A percentile compares a stretch with the other conserved stretches of the same genome.
These are phyloP conservation scores for Melipona bicolor DNA, from an alignment of 2,888 invertebrate genomes.

Conservation along the genomic window DNA sequence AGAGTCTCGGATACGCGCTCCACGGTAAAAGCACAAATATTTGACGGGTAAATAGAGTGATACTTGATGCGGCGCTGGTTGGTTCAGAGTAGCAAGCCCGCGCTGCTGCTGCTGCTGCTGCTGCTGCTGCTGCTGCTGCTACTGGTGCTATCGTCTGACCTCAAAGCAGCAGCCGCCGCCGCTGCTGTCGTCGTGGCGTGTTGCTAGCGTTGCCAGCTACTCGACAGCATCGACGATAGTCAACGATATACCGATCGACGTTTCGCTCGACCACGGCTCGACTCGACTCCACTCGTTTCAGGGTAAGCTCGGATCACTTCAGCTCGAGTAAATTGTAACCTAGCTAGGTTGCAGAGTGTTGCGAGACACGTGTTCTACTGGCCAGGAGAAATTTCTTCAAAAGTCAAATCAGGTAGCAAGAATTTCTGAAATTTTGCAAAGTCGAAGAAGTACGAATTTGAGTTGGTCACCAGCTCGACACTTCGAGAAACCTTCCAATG, in stretches of 20 bases:
- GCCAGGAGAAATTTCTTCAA: too few relatives aligned
- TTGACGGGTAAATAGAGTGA: slow-evolving; percentile 84
- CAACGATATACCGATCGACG: slow-evolving; percentile 11
- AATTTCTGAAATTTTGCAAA: too few relatives aligned
- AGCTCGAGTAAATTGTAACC: too few relatives aligned
- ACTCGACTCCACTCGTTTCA: too few relatives aligned
- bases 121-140: slow-evolving; percentile 51
- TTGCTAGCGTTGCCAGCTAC: slow-evolving; percentile 29
- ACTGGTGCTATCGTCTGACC: slow-evolving; percentile 49
- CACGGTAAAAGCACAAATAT: slow-evolving; percentile 84
- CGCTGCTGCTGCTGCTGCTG: slow-evolving; percentile 36
- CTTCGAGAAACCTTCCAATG: too few relatives aligned
- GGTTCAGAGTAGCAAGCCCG: slow-evolving; percentile 60
- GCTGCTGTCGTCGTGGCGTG: slow-evolving; percentile 31
- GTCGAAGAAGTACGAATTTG: too few relatives aligned
- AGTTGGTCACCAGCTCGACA: too few relatives aligned
- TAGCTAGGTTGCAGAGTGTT: too few relatives aligned
- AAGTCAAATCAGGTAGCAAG: too few relatives aligned
- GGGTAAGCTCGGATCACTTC: too few relatives aligned
- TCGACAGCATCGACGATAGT: slow-evolving; percentile 15
- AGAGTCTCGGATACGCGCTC: slow-evolving; percentile 77
- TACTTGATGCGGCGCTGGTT: slow-evolving; percentile 82
- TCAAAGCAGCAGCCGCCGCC: slow-evolving; percentile 13
- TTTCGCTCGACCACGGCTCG: slow-evolving; percentile 33
- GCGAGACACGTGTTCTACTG: too few relatives aligned